Conservation (phyloP, 2,888 invertebrate species). For the Arctia plantaginis region DNA sequence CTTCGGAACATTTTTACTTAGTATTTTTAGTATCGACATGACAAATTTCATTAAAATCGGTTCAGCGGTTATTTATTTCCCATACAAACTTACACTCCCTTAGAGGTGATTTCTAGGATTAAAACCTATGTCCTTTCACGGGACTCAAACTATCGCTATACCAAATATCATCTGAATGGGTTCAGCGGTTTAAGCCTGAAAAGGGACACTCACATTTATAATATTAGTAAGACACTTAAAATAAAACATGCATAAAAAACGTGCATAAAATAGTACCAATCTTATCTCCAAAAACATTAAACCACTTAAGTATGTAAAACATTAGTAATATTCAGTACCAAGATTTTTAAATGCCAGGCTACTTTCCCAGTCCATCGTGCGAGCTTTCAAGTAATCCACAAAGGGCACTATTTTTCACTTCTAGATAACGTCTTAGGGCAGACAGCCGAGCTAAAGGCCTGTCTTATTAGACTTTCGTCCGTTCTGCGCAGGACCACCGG, state of each 20-base stretch:
- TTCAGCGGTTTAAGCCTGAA: too few relatives aligned
- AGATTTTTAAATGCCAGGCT: conserved; percentile 41
- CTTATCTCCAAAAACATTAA: conserved; percentile 19
- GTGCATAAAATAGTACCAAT: conserved; percentile 4
- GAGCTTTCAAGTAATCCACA: conserved; percentile 64
- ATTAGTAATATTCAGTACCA: conserved; percentile 19
- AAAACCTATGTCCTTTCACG: too few relatives aligned
- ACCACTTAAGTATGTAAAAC: conserved; percentile 27
- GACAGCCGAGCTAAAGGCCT: conserved; percentile 79
- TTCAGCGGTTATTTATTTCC: too few relatives aligned
- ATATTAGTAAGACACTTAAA: not conserved
- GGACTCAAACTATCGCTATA: too few relatives aligned
- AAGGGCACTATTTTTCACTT: conserved; percentile 81
- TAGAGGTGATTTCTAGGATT: too few relatives aligned
- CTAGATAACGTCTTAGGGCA: conserved; percentile 74
- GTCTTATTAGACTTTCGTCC: conserved; percentile 79
- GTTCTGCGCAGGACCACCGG: conserved; percentile 76
- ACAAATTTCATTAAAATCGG: too few relatives aligned
- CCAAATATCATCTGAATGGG: too few relatives aligned
- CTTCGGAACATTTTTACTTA: not conserved
- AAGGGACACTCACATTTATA: too few relatives aligned
- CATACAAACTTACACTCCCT: too few relatives aligned
- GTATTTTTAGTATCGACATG: too few relatives aligned
- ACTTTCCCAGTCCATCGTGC: conserved; percentile 51
- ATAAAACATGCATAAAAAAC: too few relatives aligned